Conservation (phyloP, 2,888 invertebrate genomes). For the Troilus luridus region DNA sequence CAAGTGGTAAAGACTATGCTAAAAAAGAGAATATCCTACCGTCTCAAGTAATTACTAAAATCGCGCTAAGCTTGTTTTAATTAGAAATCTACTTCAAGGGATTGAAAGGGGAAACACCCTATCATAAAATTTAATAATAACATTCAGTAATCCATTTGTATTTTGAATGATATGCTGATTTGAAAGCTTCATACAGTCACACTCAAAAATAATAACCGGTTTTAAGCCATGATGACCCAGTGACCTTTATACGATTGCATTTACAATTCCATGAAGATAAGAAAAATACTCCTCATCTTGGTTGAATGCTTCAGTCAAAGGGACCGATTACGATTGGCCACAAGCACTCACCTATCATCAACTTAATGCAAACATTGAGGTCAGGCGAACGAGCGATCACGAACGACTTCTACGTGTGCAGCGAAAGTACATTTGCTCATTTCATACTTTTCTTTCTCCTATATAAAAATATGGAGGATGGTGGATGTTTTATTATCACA, state of each 20-base stretch:
- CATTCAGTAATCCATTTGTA: neutral
- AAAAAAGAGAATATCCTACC: too few species aligned
- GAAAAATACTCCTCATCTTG: slow-evolving; percentile 4
- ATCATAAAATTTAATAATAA: neutral
- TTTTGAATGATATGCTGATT: neutral
- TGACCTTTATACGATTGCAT: neutral
- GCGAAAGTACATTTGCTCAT: neutral
- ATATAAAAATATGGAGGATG: neutral
- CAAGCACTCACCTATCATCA: neutral
- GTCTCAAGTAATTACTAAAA: too few species aligned
- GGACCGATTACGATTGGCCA: neutral
- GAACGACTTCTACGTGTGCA: neutral
- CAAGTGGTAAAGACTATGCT: too few species aligned
- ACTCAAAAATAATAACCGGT: neutral
- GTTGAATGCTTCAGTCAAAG: neutral
- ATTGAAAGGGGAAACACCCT: too few species aligned
- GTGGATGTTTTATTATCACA: neutral
- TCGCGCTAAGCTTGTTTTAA: too few species aligned
- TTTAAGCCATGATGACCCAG: neutral
- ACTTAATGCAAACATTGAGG: slow-evolving; percentile 12
- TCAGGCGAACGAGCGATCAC: slow-evolving; percentile 18
- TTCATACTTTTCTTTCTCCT: neutral
- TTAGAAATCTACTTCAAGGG: too few species aligned
- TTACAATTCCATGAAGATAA: slow-evolving; percentile 2
- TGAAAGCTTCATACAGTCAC: neutral